These are phyloP conservation scores for Aythya fuligula DNA, from an alignment of 2,797 vertebrate genomes.

Conservation along the genomic window DNA sequence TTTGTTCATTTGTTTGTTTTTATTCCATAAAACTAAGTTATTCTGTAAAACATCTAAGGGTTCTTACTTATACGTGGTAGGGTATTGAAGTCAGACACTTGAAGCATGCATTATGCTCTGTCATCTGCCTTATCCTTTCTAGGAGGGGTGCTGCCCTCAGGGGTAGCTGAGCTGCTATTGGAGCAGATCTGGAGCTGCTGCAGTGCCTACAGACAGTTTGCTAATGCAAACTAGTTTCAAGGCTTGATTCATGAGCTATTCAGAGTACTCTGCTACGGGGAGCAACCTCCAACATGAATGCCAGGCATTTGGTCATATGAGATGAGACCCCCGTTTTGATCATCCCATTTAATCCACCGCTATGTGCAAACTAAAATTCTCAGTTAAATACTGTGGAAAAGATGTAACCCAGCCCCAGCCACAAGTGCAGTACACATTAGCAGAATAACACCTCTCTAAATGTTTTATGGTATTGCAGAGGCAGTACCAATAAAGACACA, in stretches of 20 bases:
- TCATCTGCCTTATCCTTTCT: neutral
- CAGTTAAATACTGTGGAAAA: neutral
- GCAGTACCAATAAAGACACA: neutral
- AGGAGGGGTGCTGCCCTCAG: neutral
- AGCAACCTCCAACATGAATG: neutral
- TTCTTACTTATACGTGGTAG: neutral
- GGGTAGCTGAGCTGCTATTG: neutral
- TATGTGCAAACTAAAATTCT: neutral
- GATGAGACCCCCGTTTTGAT: neutral
- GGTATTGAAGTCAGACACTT: constrained; percentile 13
- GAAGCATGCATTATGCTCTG: neutral
- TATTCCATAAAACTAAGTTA: neutral
- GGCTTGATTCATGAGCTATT: neutral
- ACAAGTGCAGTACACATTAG: neutral
- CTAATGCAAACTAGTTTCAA: neutral
- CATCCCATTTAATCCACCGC: neutral
- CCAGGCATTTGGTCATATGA: neutral
- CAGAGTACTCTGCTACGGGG: neutral
- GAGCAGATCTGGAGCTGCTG: neutral
- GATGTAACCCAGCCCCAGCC: neutral
- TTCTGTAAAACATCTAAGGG: neutral
- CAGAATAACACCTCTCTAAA: neutral
- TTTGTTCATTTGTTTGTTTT: neutral
- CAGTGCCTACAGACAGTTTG: neutral
- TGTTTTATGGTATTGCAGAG: neutral